These are phyloP conservation scores for Epinotia nisella DNA, from an alignment of 2,888 invertebrate species.

Conservation along the genomic window DNA sequence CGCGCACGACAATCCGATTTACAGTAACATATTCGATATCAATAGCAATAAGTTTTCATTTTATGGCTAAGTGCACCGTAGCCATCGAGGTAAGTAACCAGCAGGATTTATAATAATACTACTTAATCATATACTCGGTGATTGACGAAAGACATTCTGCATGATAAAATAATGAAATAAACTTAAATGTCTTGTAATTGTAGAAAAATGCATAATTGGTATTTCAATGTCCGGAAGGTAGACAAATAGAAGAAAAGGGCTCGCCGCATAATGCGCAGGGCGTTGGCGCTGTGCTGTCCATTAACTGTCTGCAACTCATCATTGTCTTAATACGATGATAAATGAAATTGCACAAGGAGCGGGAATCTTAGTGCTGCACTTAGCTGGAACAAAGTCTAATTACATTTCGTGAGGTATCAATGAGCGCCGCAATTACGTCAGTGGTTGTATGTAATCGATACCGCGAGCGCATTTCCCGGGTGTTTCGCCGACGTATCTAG, in stretches of 20 bases:
- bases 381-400: slow-evolving; percentile 78
- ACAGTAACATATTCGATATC: slow-evolving; percentile 70
- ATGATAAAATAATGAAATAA: slow-evolving; percentile 51
- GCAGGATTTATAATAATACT: slow-evolving; percentile 48
- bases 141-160: slow-evolving; percentile 53
- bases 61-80: slow-evolving; percentile 58
- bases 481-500: slow-evolving; percentile 77
- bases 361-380: slow-evolving; percentile 65
- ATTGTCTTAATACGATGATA: slow-evolving; percentile 70
- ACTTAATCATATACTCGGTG: slow-evolving; percentile 55
- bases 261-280: slow-evolving; percentile 12
- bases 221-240: slow-evolving; percentile 26
- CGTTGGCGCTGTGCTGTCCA: slow-evolving; percentile 24
- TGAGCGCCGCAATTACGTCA: slow-evolving; percentile 80
- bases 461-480: slow-evolving; percentile 76
- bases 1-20: slow-evolving; percentile 69
- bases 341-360: slow-evolving; percentile 71
- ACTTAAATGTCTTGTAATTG: slow-evolving; percentile 51
- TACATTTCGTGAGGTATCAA: slow-evolving; percentile 82
- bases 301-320: slow-evolving; percentile 60
- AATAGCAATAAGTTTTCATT: slow-evolving; percentile 64
- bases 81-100: slow-evolving; percentile 46
- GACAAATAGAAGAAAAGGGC: slow-evolving; percentile 28
- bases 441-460: slow-evolving; percentile 74
- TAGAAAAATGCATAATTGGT: slow-evolving; percentile 38